These are phyloP conservation scores for Rotaria socialis DNA, from an alignment of 2,888 invertebrate genomes.

Conservation along the genomic window DNA sequence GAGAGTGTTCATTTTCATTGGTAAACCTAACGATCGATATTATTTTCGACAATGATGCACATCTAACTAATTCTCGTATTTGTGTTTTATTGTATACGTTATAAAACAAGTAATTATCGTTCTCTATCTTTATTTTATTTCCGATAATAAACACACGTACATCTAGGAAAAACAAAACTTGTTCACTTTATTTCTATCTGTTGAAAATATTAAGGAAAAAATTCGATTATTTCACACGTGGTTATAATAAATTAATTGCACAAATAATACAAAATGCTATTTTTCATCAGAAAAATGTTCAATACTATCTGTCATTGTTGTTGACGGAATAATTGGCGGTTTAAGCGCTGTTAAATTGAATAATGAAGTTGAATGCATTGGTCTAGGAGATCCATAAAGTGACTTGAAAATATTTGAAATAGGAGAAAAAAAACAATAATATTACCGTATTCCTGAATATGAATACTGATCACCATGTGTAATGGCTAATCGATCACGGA, in stretches of 20 bases:
- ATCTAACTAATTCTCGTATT: background rate
- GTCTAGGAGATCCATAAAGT: background rate
- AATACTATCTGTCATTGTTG: background rate
- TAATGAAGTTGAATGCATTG: background rate
- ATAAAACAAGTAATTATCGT: background rate
- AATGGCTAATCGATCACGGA: slow-evolving; percentile 41
- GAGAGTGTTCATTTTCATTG: background rate
- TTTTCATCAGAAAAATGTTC: background rate
- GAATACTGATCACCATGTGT: slow-evolving; percentile 40
- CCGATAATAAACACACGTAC: slow-evolving; percentile 6
- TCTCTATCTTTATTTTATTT: slow-evolving; percentile 12
- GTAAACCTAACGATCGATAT: background rate
- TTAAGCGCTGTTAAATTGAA: slow-evolving; percentile 33
- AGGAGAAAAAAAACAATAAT: background rate
- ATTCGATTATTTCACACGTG: background rate
- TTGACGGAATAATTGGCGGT: background rate
- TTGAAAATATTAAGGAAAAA: background rate
- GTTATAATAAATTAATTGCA: background rate
- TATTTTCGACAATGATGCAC: no score
- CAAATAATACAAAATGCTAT: background rate
- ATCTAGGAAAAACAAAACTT: background rate
- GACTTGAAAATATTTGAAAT: no score
- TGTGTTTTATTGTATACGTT: background rate
- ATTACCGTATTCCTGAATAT: background rate
- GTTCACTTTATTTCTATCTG: background rate